These are phyloP conservation scores for Atta colombica DNA, from an alignment of 1,140 invertebrate species.

Conservation along the genomic window DNA sequence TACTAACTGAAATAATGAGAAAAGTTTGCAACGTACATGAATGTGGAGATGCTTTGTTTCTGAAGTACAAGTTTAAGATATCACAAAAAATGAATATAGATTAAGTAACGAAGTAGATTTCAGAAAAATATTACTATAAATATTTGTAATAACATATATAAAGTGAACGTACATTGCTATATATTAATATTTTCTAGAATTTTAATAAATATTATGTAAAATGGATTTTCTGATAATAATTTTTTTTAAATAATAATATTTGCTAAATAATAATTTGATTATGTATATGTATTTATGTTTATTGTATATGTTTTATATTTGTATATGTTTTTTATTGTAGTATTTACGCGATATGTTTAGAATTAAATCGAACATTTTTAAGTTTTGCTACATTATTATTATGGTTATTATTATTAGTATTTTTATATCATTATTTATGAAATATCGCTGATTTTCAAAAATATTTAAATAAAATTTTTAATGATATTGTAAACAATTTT, in stretches of 20 bases:
- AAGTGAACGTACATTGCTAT: not conserved
- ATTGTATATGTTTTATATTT: not conserved
- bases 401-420: no score
- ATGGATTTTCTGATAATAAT: not conserved
- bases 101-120: not conserved
- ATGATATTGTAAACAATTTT: conserved; percentile 58
- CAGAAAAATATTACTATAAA: not conserved
- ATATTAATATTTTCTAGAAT: not conserved
- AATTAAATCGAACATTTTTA: not conserved
- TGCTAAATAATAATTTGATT: not conserved
- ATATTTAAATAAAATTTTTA: conserved; percentile 30
- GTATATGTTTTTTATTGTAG: not conserved
- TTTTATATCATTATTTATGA: no score
- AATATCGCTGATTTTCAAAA: conserved; percentile 1
- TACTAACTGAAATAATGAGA: conserved; percentile 58
- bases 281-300: not conserved
- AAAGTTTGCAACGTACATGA: conserved; percentile 48
- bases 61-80: conserved; percentile 45
- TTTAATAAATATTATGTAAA: conserved; percentile 4
- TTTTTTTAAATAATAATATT: not conserved
- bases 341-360: not conserved
- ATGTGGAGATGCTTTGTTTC: conserved; percentile 43
- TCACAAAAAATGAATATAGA: conserved; percentile 31
- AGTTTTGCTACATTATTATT: not conserved
- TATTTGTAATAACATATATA: no score